Conservation (phyloP, 2,888 invertebrate species). For the Kuschelorhynchus macadamiae region DNA sequence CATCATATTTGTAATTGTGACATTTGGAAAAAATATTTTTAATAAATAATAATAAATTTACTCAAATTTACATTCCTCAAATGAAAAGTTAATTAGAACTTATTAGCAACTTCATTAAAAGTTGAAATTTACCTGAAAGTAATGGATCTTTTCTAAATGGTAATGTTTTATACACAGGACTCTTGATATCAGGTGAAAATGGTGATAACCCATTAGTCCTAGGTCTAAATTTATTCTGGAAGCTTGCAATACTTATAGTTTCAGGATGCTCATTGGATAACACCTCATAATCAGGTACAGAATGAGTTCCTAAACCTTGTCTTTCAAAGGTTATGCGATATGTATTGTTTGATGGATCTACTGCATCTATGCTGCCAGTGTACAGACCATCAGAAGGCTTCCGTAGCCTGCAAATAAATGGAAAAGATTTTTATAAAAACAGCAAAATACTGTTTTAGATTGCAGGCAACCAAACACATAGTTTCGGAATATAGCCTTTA, state of each 20-base stretch:
- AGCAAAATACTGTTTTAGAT: too few species aligned
- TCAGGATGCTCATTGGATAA: slow-evolving; percentile 93
- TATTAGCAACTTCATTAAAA: too few species aligned
- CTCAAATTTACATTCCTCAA: too few species aligned
- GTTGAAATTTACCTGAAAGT: slow-evolving; percentile 72
- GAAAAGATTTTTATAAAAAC: too few species aligned
- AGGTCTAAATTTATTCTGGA: slow-evolving; percentile 85
- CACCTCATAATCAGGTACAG: slow-evolving; percentile 97
- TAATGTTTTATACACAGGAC: slow-evolving; percentile 64
- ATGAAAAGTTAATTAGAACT: too few species aligned
- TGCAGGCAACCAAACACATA: too few species aligned
- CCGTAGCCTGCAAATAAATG: slow-evolving; percentile 86
- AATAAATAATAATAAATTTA: too few species aligned
- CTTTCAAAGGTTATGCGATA: slow-evolving; percentile 96
- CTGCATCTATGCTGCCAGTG: slow-evolving; percentile 90
- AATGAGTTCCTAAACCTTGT: slow-evolving; percentile 92
- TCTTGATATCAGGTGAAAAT: slow-evolving; percentile 68
- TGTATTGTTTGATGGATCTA: slow-evolving; percentile 94
- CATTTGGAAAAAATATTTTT: too few species aligned
- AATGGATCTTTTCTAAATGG: slow-evolving; percentile 79
- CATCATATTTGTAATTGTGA: too few species aligned
- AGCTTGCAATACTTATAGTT: slow-evolving; percentile 87
- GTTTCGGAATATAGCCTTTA: too few species aligned
- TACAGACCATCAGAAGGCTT: slow-evolving; percentile 96
- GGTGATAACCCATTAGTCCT: slow-evolving; percentile 70